Evolutionary conservation across 2,113 vertebrate species (phyloP), one percentile per base, ranked within the genome.

Genomic region (Antigone vipio): DNA sequence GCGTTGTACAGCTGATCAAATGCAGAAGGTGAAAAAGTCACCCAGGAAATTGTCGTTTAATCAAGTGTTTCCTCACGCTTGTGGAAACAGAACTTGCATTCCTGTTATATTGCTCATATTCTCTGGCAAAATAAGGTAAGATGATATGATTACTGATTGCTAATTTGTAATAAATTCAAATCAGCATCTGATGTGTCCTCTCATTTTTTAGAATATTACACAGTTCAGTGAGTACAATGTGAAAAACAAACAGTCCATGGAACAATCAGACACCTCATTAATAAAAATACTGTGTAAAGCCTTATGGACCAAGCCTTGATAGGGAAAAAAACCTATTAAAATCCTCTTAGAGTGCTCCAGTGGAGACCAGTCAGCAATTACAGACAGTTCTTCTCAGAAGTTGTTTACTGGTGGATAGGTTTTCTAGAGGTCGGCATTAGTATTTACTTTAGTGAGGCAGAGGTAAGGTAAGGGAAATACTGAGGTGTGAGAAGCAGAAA

Each of bases 81-180:
- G 89, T 16, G 12, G 89, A 97, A 82, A 92, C 64, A 95, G 77
- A 85, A 78, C 47, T 91, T 91, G 80, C 90, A 94, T 96, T 97
- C 50, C 80, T 96, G 91, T 91, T 86, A 52, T 49, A 92, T 93
- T 95, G 97, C 56, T 87, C 53, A 68, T 35, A 9, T 92, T 95
- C n/a, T 81, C 64, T 87, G n/a, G 12, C 11, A 94, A 92, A 83
- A 85, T 63, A 77, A 92, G 60, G 89, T 94, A 96, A 96, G 85
- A 88, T 12, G 21, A 89, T 93, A 84, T 82, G 47, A 97, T 49
- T 96, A 74, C 5, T 81, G 40, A 91, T 96, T 87, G 63, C 77
- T 96, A 93, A 94, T 96, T 94, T 89, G 84, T 68, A 82, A n/a
- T 92, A 91, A 73, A 79, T 86, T 90, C 32, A 77, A 74, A 97